These are phyloP conservation scores for Menura novaehollandiae DNA, from an alignment of 2,113 vertebrate species.

Conservation along the genomic window DNA sequence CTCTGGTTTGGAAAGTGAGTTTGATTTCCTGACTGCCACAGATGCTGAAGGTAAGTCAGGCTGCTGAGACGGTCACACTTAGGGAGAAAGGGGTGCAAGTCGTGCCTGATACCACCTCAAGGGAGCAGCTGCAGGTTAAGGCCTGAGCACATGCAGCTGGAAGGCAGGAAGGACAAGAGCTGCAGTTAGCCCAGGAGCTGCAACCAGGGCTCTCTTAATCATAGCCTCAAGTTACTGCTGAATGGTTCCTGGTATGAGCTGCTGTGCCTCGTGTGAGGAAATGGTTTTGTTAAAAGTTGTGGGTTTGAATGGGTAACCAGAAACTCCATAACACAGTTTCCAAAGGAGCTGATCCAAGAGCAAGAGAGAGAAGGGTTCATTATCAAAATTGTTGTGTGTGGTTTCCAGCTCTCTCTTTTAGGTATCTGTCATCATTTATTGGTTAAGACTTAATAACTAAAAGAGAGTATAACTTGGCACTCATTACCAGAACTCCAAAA, in stretches of 20 bases:
- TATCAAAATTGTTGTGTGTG: background rate
- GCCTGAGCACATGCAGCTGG: background rate
- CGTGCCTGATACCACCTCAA: background rate
- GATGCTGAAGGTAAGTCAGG: background rate
- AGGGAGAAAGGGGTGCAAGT: background rate
- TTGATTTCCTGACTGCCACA: background rate
- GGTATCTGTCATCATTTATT: constrained; percentile 5
- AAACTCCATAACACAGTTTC: background rate
- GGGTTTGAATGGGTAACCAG: background rate
- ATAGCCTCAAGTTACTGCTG: background rate
- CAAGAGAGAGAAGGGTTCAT: background rate
- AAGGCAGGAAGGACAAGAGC: background rate
- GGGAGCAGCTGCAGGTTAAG: background rate
- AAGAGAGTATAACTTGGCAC: background rate
- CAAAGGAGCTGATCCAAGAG: background rate
- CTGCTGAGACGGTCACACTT: background rate
- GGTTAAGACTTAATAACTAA: constrained; percentile 9
- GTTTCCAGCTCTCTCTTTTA: constrained; percentile 6
- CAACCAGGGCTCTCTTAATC: background rate
- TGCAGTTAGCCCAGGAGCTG: background rate
- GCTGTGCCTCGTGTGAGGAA: background rate
- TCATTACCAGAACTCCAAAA: background rate
- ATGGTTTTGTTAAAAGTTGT: background rate
- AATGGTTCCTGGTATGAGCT: background rate
- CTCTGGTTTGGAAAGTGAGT: background rate